Evolutionary conservation across 2,888 invertebrate genomes (phyloP).

Genomic region (Sarcophaga carnaria): DNA sequence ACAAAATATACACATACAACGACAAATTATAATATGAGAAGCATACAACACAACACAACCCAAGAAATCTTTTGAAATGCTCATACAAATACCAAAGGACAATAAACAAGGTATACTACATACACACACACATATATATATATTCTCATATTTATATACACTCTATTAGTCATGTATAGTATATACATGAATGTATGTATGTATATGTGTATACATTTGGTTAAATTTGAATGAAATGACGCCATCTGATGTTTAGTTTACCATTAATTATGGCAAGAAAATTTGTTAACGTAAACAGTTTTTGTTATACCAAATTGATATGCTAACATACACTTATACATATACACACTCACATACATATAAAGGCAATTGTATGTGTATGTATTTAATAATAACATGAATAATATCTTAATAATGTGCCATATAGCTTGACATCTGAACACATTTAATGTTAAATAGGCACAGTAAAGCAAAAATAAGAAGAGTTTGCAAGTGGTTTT

Average conservation of each 20-base stretch:
- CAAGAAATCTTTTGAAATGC: too few relatives aligned
- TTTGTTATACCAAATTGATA: constrained; percentile 55
- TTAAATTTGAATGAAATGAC: constrained; percentile 48
- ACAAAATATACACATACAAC: constrained; percentile 4
- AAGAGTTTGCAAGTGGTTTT: neutral
- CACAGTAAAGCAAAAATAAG: neutral
- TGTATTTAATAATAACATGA: constrained; percentile 26
- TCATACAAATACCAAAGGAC: too few relatives aligned
- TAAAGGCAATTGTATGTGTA: neutral
- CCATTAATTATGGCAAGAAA: constrained; percentile 68
- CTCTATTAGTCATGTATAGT: neutral
- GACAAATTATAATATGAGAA: neutral
- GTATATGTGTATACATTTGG: neutral
- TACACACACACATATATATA: neutral
- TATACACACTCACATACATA: neutral
- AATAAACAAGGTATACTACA: neutral
- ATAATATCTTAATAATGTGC: neutral
- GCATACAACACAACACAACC: too few relatives aligned
- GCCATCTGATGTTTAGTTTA: constrained; percentile 64
- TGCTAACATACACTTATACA: neutral
- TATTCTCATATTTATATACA: neutral
- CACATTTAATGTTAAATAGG: neutral
- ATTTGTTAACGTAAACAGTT: constrained; percentile 68
- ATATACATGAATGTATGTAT: neutral
- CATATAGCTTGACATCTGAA: neutral